Conservation (phyloP, 2,888 invertebrate genomes). For the Noctua janthe region DNA sequence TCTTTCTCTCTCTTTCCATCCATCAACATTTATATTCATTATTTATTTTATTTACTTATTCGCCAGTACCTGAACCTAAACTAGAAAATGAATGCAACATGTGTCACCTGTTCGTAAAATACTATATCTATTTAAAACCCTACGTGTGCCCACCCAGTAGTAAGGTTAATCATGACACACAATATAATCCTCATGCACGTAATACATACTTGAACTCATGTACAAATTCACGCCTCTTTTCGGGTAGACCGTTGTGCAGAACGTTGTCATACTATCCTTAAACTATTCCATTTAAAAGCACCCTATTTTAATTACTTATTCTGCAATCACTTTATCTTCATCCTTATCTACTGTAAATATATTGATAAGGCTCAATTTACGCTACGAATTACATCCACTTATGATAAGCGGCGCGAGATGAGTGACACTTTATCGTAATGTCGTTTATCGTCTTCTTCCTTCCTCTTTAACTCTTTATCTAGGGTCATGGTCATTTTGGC, state of each 20-base stretch:
- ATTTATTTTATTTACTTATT: too few species aligned
- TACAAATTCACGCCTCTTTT: not conserved
- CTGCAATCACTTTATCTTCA: not conserved
- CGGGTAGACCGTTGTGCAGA: not conserved
- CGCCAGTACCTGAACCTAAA: too few species aligned
- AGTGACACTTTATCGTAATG: slow-evolving; percentile 2
- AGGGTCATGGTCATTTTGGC: slow-evolving; percentile 5
- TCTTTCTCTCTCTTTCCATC: too few species aligned
- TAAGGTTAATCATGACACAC: not conserved
- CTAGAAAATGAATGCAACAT: too few species aligned
- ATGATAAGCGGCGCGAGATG: slow-evolving; percentile 10
- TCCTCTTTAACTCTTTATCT: slow-evolving; percentile 19
- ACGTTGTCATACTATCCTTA: not conserved
- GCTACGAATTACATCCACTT: slow-evolving; percentile 7
- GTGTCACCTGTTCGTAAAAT: too few species aligned
- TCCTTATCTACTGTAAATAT: not conserved
- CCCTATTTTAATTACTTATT: too few species aligned
- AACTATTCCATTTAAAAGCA: too few species aligned
- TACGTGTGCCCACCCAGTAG: not conserved
- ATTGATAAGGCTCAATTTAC: not conserved
- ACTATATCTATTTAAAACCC: too few species aligned
- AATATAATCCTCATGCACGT: not conserved
- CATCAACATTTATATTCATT: too few species aligned
- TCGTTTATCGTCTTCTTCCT: slow-evolving; percentile 24
- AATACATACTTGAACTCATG: too few species aligned